Evolutionary conservation across 2,113 vertebrate genomes (phyloP).

Genomic region (Hemiscyllium ocellatum): DNA sequence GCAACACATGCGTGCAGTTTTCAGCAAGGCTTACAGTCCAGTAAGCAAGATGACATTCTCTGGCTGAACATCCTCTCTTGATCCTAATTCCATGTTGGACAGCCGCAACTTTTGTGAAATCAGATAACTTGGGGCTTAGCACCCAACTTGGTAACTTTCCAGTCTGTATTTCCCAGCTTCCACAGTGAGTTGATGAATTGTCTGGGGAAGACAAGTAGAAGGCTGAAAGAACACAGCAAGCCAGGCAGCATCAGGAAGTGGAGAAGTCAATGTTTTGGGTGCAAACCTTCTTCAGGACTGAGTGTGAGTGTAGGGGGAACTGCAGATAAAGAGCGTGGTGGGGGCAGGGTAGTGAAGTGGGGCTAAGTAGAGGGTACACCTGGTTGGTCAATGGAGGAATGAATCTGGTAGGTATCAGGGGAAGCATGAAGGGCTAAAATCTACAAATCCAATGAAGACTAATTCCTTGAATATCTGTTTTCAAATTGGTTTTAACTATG

Average conservation of each 20-base stretch:
- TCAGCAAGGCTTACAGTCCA: not conserved
- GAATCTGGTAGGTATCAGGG: not conserved
- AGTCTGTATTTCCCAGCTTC: not conserved
- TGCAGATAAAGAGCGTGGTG: too few relatives aligned
- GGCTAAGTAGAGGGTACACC: too few relatives aligned
- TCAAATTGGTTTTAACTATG: not conserved
- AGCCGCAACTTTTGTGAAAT: not conserved
- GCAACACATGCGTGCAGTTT: not conserved
- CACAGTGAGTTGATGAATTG: too few relatives aligned
- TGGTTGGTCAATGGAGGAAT: too few relatives aligned
- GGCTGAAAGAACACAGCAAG: too few relatives aligned
- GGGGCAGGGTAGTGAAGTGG: too few relatives aligned
- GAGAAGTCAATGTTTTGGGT: too few relatives aligned
- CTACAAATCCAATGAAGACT: not conserved
- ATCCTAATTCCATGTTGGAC: not conserved
- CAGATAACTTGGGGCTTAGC: not conserved
- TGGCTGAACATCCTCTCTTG: not conserved
- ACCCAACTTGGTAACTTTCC: not conserved
- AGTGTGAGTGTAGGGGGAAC: too few relatives aligned
- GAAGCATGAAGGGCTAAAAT: not conserved
- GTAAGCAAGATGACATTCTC: not conserved
- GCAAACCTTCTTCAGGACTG: too few relatives aligned
- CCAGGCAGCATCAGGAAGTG: too few relatives aligned
- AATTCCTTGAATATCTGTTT: not conserved
- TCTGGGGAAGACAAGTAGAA: too few relatives aligned